Percentiles rank a stretch among this genome's conserved stretches.
Conservation (phyloP, 2,113 vertebrate genomes). For the Entelurus aequoreus region DNA sequence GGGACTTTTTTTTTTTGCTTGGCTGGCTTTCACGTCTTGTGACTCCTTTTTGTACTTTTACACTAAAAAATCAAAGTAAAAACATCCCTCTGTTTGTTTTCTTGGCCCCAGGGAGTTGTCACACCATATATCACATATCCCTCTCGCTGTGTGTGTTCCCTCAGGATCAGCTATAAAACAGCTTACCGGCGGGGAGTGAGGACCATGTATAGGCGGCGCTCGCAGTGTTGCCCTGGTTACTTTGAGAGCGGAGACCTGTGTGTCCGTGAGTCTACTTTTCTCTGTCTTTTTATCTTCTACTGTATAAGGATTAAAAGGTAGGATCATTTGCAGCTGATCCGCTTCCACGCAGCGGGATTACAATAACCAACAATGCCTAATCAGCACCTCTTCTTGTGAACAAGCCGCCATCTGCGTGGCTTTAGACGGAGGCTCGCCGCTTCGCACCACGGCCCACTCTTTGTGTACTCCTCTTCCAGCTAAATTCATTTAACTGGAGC, state of each 20-base stretch:
- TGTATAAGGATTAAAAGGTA: constrained; percentile 26
- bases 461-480: constrained; percentile 32
- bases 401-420: constrained; percentile 11
- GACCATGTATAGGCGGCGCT: constrained; percentile 96
- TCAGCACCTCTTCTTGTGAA: constrained; percentile 7
- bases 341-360: too few species aligned
- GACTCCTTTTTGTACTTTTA: constrained; percentile 7
- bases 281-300: constrained; percentile 26
- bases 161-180: constrained; percentile 97
- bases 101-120: constrained; percentile 41
- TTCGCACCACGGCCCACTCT: constrained; percentile 21
- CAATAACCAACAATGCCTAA: constrained; percentile 8
- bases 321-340: constrained; percentile 25
- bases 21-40: constrained; percentile 1
- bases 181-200: constrained; percentile 91
- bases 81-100: constrained; percentile 15
- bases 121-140: constrained; percentile 23
- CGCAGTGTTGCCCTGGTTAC: constrained; percentile 97
- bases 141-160: constrained; percentile 47
- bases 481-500: constrained; percentile 59
- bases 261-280: constrained; percentile 81
- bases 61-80: not conserved
- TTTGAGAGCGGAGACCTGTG: constrained; percentile 93
- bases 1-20: not conserved
- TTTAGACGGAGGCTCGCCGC: constrained; percentile 30